A percentile compares a stretch with the other conserved stretches of the same genome.
Conservation (phyloP, 2,888 invertebrate genomes). For the Cremastobaeus sp. region DNA sequence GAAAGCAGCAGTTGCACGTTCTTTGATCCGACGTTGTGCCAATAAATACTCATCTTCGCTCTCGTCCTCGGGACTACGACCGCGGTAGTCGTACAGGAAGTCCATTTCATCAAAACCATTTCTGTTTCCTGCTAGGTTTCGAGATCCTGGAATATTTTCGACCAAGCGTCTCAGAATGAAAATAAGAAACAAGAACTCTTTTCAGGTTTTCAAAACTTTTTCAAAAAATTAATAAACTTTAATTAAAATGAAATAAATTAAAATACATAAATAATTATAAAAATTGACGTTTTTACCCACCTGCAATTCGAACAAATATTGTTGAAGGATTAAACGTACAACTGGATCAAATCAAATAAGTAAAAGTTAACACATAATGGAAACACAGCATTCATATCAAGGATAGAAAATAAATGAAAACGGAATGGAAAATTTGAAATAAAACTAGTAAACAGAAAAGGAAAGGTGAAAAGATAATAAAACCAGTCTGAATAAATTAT, state of each 20-base stretch:
- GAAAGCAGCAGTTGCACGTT: conserved; percentile 74
- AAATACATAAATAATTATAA: no score
- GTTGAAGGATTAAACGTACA: no score
- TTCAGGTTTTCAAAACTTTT: not conserved
- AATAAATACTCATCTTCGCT: conserved; percentile 70
- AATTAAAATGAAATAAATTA: not conserved
- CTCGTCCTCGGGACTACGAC: conserved; percentile 67
- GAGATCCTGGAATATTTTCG: conserved; percentile 70
- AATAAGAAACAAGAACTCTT: not conserved
- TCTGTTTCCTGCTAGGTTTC: conserved; percentile 69
- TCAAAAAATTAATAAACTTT: no score
- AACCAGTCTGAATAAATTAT: conserved; percentile 45
- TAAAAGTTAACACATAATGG: no score
- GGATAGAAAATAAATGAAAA: no score
- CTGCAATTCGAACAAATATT: no score
- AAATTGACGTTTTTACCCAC: no score
- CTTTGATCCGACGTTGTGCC: conserved; percentile 71
- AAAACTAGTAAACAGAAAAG: conserved; percentile 2
- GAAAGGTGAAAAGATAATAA: conserved; percentile 21
- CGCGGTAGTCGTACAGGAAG: conserved; percentile 65
- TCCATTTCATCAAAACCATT: conserved; percentile 71
- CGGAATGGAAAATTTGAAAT: no score
- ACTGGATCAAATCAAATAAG: no score
- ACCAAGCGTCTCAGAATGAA: conserved; percentile 28
- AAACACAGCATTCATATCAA: no score